A percentile compares a stretch with the other conserved stretches of the same genome.
phyloP scores from a whole-genome alignment of 2,888 invertebrate genomes.

The Aproaerema taeniolella region DNA sequence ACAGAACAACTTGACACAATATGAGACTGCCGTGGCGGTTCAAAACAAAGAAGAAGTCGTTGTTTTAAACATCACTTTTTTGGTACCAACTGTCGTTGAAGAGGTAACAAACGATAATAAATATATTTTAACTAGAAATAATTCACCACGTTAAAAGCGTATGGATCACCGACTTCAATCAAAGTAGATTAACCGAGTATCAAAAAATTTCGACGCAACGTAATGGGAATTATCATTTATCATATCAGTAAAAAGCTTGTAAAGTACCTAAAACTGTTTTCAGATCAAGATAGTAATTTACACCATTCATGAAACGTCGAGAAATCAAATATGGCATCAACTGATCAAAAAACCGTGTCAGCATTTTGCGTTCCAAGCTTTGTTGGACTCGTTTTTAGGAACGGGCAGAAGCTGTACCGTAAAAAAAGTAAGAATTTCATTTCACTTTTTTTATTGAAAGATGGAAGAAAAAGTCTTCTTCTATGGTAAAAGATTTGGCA shows the following conservation, averaged over 20 bases:
- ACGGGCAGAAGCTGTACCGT: constrained; percentile 19
- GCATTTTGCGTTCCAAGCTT: constrained; percentile 22
- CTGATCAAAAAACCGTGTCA: constrained; percentile 28
- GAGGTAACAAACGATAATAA: constrained; percentile 13
- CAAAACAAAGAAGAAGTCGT: constrained; percentile 9
- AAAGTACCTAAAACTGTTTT: constrained; percentile 14
- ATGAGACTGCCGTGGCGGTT: neutral
- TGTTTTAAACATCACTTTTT: constrained; percentile 19
- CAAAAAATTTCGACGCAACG: neutral
- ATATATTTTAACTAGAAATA: too few relatives aligned
- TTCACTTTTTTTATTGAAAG: neutral
- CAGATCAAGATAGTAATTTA: constrained; percentile 27
- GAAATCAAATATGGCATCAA: constrained; percentile 23
- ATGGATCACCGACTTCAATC: neutral
- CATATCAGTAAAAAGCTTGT: neutral
- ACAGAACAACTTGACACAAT: constrained; percentile 17
- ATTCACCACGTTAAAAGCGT: too few relatives aligned
- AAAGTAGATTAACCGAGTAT: neutral
- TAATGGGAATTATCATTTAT: neutral
- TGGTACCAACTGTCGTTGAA: constrained; percentile 13
- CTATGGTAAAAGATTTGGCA: neutral
- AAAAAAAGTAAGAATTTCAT: constrained; percentile 22
- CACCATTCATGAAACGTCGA: constrained; percentile 16
- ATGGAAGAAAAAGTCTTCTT: neutral
- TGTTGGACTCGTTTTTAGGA: constrained; percentile 21